Evolutionary conservation across 2,113 vertebrate genomes (phyloP).

Genomic region (Podocnemis expansa): DNA sequence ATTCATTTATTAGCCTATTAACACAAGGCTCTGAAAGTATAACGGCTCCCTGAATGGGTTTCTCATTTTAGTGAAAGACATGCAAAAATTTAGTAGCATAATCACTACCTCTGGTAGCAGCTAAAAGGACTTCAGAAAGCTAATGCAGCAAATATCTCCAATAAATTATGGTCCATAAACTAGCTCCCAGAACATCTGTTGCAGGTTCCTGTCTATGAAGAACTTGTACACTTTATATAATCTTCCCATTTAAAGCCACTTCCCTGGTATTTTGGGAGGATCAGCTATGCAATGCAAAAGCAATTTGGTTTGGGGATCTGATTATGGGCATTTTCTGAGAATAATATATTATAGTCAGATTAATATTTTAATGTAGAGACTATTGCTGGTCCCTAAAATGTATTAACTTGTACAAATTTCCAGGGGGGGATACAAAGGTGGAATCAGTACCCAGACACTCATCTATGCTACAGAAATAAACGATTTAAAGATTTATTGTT

Average conservation of each 20-base stretch:
- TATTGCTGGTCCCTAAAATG: slow-evolving; percentile 49
- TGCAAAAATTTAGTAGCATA: accelerated
- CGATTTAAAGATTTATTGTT: not conserved
- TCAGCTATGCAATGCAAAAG: slow-evolving; percentile 28
- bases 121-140: not conserved
- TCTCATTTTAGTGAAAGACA: accelerated
- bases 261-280: slow-evolving; percentile 52
- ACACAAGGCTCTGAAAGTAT: not conserved
- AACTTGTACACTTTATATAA: slow-evolving; percentile 8
- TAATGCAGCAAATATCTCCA: not conserved
- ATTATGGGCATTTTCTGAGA: not conserved
- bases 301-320: not conserved
- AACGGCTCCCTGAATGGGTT: not conserved
- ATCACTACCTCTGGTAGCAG: not conserved
- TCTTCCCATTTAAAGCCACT: slow-evolving; percentile 24
- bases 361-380: slow-evolving; percentile 4
- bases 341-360: not conserved
- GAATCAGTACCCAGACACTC: not conserved
- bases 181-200: slow-evolving; percentile 29
- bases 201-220: slow-evolving; percentile 3
- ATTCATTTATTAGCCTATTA: not conserved
- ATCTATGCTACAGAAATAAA: not conserved
- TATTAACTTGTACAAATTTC: slow-evolving; percentile 42
- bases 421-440: slow-evolving; percentile 20
- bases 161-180: not conserved